phyloP scores from a whole-genome alignment of 2,888 invertebrate genomes.

The Drosophila flavopinicola region DNA sequence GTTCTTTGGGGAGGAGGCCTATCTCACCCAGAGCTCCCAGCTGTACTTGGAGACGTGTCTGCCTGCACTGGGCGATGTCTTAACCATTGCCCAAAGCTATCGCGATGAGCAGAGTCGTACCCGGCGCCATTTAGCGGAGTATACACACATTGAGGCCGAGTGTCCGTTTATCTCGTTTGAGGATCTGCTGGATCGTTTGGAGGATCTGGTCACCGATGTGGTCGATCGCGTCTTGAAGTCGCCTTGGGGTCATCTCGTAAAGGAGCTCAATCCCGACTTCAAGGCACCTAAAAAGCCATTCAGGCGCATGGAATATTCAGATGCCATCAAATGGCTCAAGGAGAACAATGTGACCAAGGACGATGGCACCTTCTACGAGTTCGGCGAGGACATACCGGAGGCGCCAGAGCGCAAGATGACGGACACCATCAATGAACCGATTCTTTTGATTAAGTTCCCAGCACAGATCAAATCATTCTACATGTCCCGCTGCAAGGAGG shows the following conservation, averaged over 20 bases:
- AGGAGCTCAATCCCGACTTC: slow-evolving; percentile 96
- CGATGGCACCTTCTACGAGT: slow-evolving; percentile 97
- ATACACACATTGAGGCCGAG: slow-evolving; percentile 98
- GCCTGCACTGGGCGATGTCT: slow-evolving; percentile 97
- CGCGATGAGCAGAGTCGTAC: slow-evolving; percentile 98
- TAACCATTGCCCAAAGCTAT: slow-evolving; percentile 98
- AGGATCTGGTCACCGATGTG: slow-evolving; percentile 97
- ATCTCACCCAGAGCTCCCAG: slow-evolving; percentile 98
- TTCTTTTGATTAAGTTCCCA: slow-evolving; percentile 97
- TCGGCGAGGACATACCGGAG: slow-evolving; percentile 99
- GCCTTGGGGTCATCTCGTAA: slow-evolving; percentile 91
- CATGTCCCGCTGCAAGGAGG: slow-evolving; percentile 95
- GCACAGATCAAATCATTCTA: slow-evolving; percentile 99
- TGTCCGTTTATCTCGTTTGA: slow-evolving; percentile 97
- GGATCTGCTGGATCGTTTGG: slow-evolving; percentile 93
- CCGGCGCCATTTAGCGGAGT: slow-evolving; percentile 98
- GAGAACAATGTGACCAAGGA: slow-evolving; percentile 97
- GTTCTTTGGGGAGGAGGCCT: slow-evolving; percentile 93
- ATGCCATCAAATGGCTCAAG: slow-evolving; percentile 96
- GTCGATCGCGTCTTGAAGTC: slow-evolving; percentile 95
- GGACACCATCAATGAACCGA: slow-evolving; percentile 97
- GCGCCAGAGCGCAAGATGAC: slow-evolving; percentile 99
- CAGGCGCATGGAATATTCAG: slow-evolving; percentile 95
- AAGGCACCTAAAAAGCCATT: slow-evolving; percentile 94
- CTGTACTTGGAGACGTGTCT: slow-evolving; percentile 98